Base-by-base conservation (phyloP, 2,797 vertebrate genomes). In the Austrolebias charrua region DNA sequence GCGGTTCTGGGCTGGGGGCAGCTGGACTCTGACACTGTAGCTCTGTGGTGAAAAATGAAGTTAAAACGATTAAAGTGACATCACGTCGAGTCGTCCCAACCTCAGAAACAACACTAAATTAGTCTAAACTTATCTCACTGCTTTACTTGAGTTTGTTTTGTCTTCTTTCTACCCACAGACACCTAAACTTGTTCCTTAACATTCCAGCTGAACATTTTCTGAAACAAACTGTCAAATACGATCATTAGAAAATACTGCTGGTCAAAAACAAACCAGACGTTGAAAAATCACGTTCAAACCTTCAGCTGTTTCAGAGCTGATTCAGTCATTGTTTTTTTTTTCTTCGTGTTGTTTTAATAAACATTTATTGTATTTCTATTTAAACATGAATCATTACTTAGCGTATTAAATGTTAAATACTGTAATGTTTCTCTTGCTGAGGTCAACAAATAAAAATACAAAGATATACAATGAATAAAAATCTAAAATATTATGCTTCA, bases 1-100 rank as follows among this genome's bases (percentile, higher is more conserved):
- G 82, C 46, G 82, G 67, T 18, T 91, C 90, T 10, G 91, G 85
- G 73, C 78, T 87, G 71, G 82, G 66, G 62, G 76, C 71, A 9
- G 65, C 53, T 28, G 87, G 88, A 64, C 88, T 88, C 0, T 76
- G 77, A 83, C 87, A 88, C 58, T 44, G 86, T 43, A 74, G 81
- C 63, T 90, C 92, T 93, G 75, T 4, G 75, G 79, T 2, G 20
- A 71, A 19, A 76, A 53, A 77, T 44, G 33, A 40, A 18, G 57
- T 44, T 10, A 35, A 35, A 35, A 35, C 33, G 2, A 7, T 35
- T 7, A 35, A 35, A 7, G 10, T n/a, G 48, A 40, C 2, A n/a
- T 70, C 51, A 45, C 35, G 18, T 5, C 18, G 56, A 55, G 40
- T 15, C 60, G 64, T 50, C 33, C 56, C 24, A 51, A 16, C 38